Evolutionary conservation across 1,140 invertebrate species (phyloP), one percentile per base, ranked within the genome.

Genomic region (Adelges cooleyi): DNA sequence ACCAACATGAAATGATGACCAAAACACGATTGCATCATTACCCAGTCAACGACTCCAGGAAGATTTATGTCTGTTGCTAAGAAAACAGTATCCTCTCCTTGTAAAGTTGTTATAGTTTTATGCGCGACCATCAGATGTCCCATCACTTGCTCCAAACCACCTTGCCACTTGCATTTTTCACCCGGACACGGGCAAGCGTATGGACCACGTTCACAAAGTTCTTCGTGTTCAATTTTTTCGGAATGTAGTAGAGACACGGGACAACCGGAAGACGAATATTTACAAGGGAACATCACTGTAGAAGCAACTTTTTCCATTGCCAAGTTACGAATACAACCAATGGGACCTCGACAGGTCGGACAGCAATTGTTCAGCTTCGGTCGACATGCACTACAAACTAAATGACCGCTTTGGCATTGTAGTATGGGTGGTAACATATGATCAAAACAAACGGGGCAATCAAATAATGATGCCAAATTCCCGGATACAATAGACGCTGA

Each of bases 11-110:
- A 99, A 77, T 98, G 90, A 74, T 97, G 92, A 62, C 91, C 92
- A 76, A 98, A 99, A 77, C 96, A 99, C 9, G 92, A 95, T 75
- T 99, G 96, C 95, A 99, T 98, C 96, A 99, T 99, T 0, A 99
- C 97, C 97, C 97, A 99, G 75, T 99, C 97, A 2, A 99, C 97
- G 65, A 96, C 97, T 66, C 97, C 97, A 51, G 95, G 95, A 68
- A 99, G 80, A 79, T 98, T 99, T 54, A 99, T 99, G 77, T 99
- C 97, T 42, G 97, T 99, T 1, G 96, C 97, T 69, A 99, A 79
- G 76, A 99, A 99, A 42, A 99, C 96, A 72, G 99, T 99, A 74
- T 99, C 97, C 78, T 99, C 96, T 13, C 88, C 83, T 81, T 92
- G 88, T 69, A 99, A 79, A 44, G 96, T 99, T 3, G 97, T 99